These are phyloP conservation scores for Forbesichthys agassizii DNA, from an alignment of 2,113 vertebrate species.

Conservation along the genomic window DNA sequence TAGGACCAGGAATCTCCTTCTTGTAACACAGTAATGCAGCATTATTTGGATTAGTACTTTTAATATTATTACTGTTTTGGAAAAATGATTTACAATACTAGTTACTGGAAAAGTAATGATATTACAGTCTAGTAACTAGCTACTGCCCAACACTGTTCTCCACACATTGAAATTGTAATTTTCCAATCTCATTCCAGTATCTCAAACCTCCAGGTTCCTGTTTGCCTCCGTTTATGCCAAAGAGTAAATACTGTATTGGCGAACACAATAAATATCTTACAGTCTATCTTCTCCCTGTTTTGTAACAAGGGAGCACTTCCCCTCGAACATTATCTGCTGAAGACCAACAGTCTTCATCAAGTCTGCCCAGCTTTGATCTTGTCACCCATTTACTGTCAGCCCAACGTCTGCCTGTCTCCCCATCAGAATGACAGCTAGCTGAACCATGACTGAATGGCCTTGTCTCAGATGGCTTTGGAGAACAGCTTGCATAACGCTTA, in stretches of 20 bases:
- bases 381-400: slow-evolving; percentile 45
- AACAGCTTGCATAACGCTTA: slow-evolving; percentile 61
- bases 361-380: slow-evolving; percentile 51
- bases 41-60: too few species aligned
- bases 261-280: too few species aligned
- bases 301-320: neutral
- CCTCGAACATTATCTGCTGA: slow-evolving; percentile 6
- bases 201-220: neutral
- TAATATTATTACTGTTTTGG: too few species aligned
- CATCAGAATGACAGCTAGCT: slow-evolving; percentile 50
- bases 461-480: slow-evolving; percentile 62
- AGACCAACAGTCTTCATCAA: slow-evolving; percentile 34
- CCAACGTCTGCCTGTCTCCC: slow-evolving; percentile 45
- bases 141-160: too few species aligned
- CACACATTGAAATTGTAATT: too few species aligned
- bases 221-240: neutral
- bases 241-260: neutral
- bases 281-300: too few species aligned
- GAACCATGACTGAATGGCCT: slow-evolving; percentile 50
- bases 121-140: too few species aligned
- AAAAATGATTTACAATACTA: too few species aligned
- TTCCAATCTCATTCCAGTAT: too few species aligned
- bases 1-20: too few species aligned
- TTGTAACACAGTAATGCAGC: too few species aligned
- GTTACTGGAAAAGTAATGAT: too few species aligned